Evolutionary conservation across 1,140 invertebrate species (phyloP).

Genomic region (Zaprionus camerounensis): DNA sequence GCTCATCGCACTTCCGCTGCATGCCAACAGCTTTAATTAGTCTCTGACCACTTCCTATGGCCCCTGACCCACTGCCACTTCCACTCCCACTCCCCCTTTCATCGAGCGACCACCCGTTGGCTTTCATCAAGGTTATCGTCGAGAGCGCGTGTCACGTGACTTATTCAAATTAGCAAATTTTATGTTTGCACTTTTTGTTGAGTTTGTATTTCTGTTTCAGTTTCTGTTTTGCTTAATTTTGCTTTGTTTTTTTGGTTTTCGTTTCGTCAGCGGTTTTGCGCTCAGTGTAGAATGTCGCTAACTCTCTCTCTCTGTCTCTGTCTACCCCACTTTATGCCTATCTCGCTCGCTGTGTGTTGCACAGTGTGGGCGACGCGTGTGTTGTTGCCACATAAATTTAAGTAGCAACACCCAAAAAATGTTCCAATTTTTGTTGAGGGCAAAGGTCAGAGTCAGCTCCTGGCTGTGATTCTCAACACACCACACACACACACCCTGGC

Average conservation of each 20-base stretch:
- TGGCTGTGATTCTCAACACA: slow-evolving; percentile 25
- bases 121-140: slow-evolving; percentile 58
- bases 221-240: slow-evolving; percentile 22
- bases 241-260: slow-evolving; percentile 1
- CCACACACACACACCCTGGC: neutral
- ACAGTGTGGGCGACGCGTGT: slow-evolving; percentile 6
- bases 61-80: neutral
- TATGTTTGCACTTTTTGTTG: slow-evolving; percentile 70
- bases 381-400: slow-evolving; percentile 50
- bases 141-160: slow-evolving; percentile 67
- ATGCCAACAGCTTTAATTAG: neutral
- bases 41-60: neutral
- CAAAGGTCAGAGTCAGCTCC: slow-evolving; percentile 28
- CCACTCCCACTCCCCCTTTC: too few species aligned
- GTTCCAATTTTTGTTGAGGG: slow-evolving; percentile 32
- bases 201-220: slow-evolving; percentile 15
- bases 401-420: slow-evolving; percentile 49
- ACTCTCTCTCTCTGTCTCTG: neutral
- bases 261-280: slow-evolving; percentile 8
- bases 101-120: neutral
- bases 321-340: neutral
- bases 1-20: neutral
- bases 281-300: neutral
- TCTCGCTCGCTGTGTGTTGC: neutral
- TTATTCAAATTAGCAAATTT: slow-evolving; percentile 81